phyloP scores from a whole-genome alignment of 2,113 vertebrate species.

The Grus americana region DNA sequence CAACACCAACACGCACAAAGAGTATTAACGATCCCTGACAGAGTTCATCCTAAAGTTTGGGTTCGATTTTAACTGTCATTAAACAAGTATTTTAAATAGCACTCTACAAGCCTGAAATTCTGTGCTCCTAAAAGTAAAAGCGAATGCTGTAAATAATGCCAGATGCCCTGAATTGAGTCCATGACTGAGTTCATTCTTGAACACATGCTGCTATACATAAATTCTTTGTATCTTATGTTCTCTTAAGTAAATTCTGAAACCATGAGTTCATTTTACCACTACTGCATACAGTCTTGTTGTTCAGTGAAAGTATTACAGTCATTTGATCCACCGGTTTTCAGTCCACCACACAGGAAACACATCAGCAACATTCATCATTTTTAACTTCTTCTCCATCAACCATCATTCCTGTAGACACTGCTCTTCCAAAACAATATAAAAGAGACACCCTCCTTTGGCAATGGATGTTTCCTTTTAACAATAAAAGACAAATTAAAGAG shows the following conservation, averaged over 20 bases:
- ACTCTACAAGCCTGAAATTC: background rate
- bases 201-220: background rate
- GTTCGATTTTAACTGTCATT: background rate
- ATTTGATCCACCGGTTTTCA: background rate
- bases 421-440: background rate
- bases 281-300: background rate
- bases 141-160: conserved; percentile 4
- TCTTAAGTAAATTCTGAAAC: conserved; percentile 19
- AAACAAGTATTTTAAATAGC: background rate
- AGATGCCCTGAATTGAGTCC: conserved; percentile 49
- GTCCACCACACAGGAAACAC: background rate
- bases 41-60: background rate
- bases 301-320: background rate
- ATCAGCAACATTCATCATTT: background rate
- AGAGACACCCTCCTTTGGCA: conserved; percentile 23
- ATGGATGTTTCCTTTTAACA: conserved; percentile 27
- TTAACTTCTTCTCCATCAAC: background rate
- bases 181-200: conserved; percentile 43
- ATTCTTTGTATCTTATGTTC: background rate
- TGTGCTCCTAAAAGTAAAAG: background rate
- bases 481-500: conserved; percentile 5
- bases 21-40: background rate
- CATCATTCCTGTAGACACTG: background rate
- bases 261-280: conserved; percentile 5
- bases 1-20: background rate